Base-by-base conservation (phyloP, 2,113 vertebrate genomes). In the Limanda limanda region DNA sequence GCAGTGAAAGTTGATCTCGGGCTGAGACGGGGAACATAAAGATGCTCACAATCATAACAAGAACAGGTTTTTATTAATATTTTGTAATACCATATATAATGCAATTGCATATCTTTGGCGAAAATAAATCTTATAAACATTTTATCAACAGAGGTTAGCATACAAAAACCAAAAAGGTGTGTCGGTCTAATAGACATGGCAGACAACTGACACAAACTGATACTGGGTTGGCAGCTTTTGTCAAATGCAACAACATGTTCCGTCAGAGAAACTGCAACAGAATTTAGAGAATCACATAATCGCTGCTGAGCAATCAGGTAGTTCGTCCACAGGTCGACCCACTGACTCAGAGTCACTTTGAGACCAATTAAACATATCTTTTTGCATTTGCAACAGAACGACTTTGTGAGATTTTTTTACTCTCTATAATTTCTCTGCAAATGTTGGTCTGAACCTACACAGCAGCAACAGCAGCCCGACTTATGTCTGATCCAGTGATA, bases 91-190 rank as follows among this genome's bases (percentile, higher is more conserved):
- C 97, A 97, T 96, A 95, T 97, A 97, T 97, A 97, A 97, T 96
- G 97, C 96, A 94, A 97, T 97, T 97, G 96, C 95, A 98, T 98
- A 96, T 99, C 98, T 99, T 99, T 99, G 98, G 97, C 97, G 97
- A 99, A 99, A 99, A 99, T 99, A 99, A 99, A 98, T 95, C 98
- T 98, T 98, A 98, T 98, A 97, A 98, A 98, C 97, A 96, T 98
- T 97, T 97, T 95, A 97, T 98, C 95, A 97, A 97, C 96, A 97
- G 95, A 97, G 96, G 96, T 97, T 98, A 98, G 96, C 95, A 96
- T 98, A 98, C 96, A 98, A 98, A 98, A 99, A 96, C 94, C 96
- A 97, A 98, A 51, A 91, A 79, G 91, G 94, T 96, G 92, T 95
- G 94, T 96, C 91, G 88, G 91, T 92, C 91, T 83, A 86, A 81